Evolutionary conservation across 2,113 vertebrate species (phyloP), one percentile per base, ranked within the genome.

Genomic region (Ammodytes dubius): DNA sequence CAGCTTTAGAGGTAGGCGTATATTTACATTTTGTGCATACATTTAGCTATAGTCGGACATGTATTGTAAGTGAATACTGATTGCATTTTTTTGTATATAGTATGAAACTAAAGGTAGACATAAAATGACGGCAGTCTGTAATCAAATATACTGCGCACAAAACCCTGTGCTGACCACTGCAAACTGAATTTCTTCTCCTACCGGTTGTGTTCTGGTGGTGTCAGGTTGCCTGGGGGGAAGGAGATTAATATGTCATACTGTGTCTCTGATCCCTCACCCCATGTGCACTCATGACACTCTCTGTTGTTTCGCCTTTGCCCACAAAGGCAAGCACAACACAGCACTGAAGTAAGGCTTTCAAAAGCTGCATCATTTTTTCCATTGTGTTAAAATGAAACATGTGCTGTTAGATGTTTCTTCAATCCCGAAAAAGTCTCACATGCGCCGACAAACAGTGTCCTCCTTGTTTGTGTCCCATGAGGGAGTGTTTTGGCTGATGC

Each of bases 241-340:
- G 86, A 90, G 89, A 94, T 92, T 82, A 92, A 89, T 83, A 83
- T 86, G 87, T 88, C 92, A 71, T 47, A 63, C 82, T 86, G 79
- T 53, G 79, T 67, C 70, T 88, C 77, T 92, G 87, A 92, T 91
- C 89, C 69, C 60, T 91, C 79, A 82, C 84, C 78, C 82, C 4
- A 46, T 47, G 59, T 85, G 82, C 73, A 70, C 70, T 66, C 81
- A 80, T 85, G 70, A 73, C 82, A 66, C 69, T 84, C 67, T 14
- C 79, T 64, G 50, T 84, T 65, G 74, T 72, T 56, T 79, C 9
- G 81, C 76, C 75, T 84, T 67, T 80, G 40, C 14, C 59, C 57
- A 64, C 72, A 70, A 61, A 57, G 54, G 74, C 47, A 5, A 10
- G 78, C 2, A 35, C 35, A 53, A 65, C 58, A 69, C 37, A 64